phyloP scores from a whole-genome alignment of 2,113 vertebrate species.

The Forbesichthys papilliferus region DNA sequence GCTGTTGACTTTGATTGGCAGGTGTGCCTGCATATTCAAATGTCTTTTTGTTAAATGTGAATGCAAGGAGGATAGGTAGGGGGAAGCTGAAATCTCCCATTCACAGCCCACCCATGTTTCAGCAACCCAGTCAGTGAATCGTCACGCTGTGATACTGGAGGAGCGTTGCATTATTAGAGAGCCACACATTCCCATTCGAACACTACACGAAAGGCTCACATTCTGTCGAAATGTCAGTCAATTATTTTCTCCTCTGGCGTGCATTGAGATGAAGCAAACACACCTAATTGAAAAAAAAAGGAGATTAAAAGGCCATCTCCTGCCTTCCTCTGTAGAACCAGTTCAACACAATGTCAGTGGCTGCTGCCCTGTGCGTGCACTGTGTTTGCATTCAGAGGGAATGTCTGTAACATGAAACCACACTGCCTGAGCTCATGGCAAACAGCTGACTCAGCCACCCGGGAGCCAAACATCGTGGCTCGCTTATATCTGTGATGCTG shows the following conservation, averaged over 20 bases:
- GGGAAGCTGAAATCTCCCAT: neutral
- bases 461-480: conserved; percentile 68
- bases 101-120: too few species aligned
- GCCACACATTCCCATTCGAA: neutral
- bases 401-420: conserved; percentile 45
- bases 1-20: conserved; percentile 1
- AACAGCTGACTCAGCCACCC: conserved; percentile 71
- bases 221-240: neutral
- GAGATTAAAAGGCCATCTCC: conserved; percentile 20
- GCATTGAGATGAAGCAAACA: conserved; percentile 22
- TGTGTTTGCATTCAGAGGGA: conserved; percentile 29
- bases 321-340: conserved; percentile 4
- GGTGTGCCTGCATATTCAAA: neutral
- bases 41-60: conserved; percentile 18
- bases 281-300: conserved; percentile 16
- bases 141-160: neutral
- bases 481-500: conserved; percentile 59
- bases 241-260: conserved; percentile 8
- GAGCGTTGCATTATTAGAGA: neutral
- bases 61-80: neutral
- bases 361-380: neutral
- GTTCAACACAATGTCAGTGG: conserved; percentile 2
- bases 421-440: conserved; percentile 35
- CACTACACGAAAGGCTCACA: neutral
- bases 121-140: too few species aligned